Evolutionary conservation across 2,113 vertebrate genomes (phyloP).

Genomic region (Gadus chalcogrammus): DNA sequence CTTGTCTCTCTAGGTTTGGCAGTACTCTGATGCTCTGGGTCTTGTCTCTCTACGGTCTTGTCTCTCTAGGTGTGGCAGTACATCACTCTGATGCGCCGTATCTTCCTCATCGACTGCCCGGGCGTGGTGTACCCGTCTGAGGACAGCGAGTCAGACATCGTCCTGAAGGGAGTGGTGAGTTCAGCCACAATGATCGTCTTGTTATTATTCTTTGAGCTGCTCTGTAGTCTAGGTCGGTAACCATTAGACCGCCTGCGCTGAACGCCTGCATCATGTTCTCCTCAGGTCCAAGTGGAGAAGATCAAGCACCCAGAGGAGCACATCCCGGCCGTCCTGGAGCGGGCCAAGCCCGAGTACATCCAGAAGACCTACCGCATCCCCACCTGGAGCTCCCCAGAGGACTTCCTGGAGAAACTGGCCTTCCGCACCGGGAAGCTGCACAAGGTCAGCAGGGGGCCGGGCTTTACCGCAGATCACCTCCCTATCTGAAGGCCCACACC

Average conservation of each 20-base stretch:
- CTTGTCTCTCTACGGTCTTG: too few species aligned
- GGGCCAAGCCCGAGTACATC: constrained; percentile 93
- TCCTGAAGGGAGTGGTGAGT: constrained; percentile 95
- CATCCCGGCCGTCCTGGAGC: constrained; percentile 85
- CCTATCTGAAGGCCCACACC: not conserved
- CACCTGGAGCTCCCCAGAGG: constrained; percentile 82
- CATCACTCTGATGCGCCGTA: constrained; percentile 95
- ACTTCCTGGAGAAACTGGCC: constrained; percentile 95
- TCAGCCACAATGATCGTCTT: not conserved
- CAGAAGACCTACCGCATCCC: constrained; percentile 93
- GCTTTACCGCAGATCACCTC: not conserved
- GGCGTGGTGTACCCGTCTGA: constrained; percentile 97
- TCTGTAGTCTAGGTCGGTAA: too few species aligned
- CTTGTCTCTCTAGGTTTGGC: too few species aligned
- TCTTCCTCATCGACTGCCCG: constrained; percentile 96
- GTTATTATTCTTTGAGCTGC: not conserved
- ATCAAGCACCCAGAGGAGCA: constrained; percentile 93
- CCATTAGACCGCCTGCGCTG: not conserved
- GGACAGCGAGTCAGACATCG: constrained; percentile 91
- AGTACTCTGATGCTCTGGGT: too few species aligned
- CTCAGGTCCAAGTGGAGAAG: constrained; percentile 97
- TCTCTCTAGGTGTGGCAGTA: constrained; percentile 92
- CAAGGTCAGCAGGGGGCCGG: constrained; percentile 74
- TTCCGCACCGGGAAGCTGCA: constrained; percentile 88
- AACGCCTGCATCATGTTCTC: not conserved